Evolutionary conservation across 2,797 vertebrate species (phyloP).

Genomic region (Enteromius unitaeniatus): DNA sequence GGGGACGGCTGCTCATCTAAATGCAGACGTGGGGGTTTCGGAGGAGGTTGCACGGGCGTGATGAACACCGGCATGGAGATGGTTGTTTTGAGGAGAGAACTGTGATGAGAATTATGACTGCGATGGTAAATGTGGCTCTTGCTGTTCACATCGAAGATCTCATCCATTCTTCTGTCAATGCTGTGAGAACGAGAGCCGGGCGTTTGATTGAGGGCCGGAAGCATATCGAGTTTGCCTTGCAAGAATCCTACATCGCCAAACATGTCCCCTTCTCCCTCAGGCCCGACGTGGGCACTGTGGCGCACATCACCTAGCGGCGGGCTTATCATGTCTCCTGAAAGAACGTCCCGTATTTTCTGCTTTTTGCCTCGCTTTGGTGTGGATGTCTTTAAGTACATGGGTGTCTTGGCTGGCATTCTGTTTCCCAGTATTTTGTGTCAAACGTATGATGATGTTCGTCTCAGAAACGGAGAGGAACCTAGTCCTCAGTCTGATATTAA

Average conservation of each 20-base stretch:
- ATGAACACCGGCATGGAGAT: constrained; percentile 82
- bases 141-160: constrained; percentile 34
- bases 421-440: constrained; percentile 52
- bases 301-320: constrained; percentile 84
- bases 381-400: constrained; percentile 84
- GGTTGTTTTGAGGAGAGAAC: constrained; percentile 77
- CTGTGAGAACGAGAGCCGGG: constrained; percentile 67
- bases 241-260: constrained; percentile 87
- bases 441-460: constrained; percentile 34
- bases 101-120: constrained; percentile 70
- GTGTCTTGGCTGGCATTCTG: constrained; percentile 85
- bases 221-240: constrained; percentile 81
- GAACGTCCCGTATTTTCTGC: constrained; percentile 79
- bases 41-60: constrained; percentile 80
- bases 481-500: constrained; percentile 39
- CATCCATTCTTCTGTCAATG: constrained; percentile 65
- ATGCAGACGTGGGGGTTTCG: constrained; percentile 83
- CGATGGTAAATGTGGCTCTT: constrained; percentile 69
- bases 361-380: constrained; percentile 82
- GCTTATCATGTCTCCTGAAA: constrained; percentile 87
- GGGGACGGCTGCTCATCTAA: constrained; percentile 73
- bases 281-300: constrained; percentile 85
- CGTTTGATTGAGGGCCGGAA: constrained; percentile 67
- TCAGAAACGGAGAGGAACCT: constrained; percentile 30
- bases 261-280: constrained; percentile 80